Evolutionary conservation across 2,888 invertebrate species (phyloP).

Genomic region (Limnephilus auricula): DNA sequence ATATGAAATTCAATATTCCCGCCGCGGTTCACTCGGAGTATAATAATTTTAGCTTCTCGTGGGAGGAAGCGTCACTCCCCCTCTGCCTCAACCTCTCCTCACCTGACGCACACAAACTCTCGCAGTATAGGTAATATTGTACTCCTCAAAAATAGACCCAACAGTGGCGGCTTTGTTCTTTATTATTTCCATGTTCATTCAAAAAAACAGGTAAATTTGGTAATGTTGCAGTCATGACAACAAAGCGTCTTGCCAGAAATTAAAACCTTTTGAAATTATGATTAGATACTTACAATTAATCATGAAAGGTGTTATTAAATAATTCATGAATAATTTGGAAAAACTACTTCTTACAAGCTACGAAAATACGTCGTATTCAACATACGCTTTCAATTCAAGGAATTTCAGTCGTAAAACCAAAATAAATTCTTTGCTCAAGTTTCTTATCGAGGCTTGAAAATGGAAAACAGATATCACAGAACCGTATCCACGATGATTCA

Average conservation of each 20-base stretch:
- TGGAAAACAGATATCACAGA: background rate
- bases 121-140: constrained; percentile 2
- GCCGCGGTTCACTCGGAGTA: constrained; percentile 29
- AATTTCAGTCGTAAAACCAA: background rate
- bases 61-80: constrained; percentile 51
- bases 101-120: background rate
- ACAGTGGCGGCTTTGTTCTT: constrained; percentile 35
- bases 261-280: background rate
- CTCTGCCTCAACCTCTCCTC: background rate
- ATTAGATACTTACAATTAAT: background rate
- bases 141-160: background rate
- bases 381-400: background rate
- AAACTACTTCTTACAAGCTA: background rate
- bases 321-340: background rate
- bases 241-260: background rate
- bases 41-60: constrained; percentile 55
- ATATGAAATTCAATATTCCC: constrained; percentile 49
- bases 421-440: background rate
- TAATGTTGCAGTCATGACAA: background rate
- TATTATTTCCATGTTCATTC: background rate
- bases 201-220: background rate
- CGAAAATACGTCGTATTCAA: background rate
- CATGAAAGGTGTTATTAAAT: background rate
- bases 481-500: background rate
- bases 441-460: background rate